phyloP scores from a whole-genome alignment of 2,888 invertebrate genomes.

The Oscheius sp. region DNA sequence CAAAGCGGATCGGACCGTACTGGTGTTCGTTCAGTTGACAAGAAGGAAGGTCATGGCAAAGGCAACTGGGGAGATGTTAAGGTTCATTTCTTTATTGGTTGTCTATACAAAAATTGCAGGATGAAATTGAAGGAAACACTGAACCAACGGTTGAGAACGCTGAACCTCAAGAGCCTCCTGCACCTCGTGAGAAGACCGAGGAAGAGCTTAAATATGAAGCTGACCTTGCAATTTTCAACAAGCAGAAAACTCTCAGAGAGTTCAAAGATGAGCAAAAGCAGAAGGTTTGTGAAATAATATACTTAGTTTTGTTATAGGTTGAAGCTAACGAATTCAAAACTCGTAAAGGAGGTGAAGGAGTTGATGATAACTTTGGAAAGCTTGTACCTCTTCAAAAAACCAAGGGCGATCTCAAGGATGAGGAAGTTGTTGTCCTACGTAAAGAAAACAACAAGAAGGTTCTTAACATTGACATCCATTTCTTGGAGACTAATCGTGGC shows the following conservation, averaged over 20 bases:
- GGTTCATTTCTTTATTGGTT: slow-evolving; percentile 4
- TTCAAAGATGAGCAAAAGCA: slow-evolving; percentile 51
- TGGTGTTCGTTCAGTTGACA: slow-evolving; percentile 60
- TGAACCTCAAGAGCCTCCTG: slow-evolving; percentile 46
- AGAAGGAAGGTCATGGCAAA: slow-evolving; percentile 72
- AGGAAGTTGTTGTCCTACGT: slow-evolving; percentile 45
- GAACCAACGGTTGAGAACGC: slow-evolving; percentile 50
- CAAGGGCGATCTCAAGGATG: slow-evolving; percentile 46
- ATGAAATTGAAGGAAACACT: slow-evolving; percentile 63
- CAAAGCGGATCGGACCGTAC: slow-evolving; percentile 64
- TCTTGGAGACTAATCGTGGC: slow-evolving; percentile 39
- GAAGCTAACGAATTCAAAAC: slow-evolving; percentile 60
- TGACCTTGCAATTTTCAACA: slow-evolving; percentile 46
- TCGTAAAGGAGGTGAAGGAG: slow-evolving; percentile 62
- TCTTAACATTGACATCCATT: slow-evolving; percentile 59
- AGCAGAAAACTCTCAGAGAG: slow-evolving; percentile 68
- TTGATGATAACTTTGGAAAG: slow-evolving; percentile 52
- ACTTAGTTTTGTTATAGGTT: neutral
- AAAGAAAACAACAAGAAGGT: slow-evolving; percentile 50
- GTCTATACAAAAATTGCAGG: slow-evolving; percentile 31
- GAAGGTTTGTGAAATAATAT: too few relatives aligned
- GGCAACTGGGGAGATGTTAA: slow-evolving; percentile 68
- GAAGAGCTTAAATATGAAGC: slow-evolving; percentile 57
- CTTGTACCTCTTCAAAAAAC: slow-evolving; percentile 60
- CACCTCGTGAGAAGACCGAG: slow-evolving; percentile 58